Evolutionary conservation across 1,140 invertebrate species (phyloP).

Genomic region (Lepidurus couesii): DNA sequence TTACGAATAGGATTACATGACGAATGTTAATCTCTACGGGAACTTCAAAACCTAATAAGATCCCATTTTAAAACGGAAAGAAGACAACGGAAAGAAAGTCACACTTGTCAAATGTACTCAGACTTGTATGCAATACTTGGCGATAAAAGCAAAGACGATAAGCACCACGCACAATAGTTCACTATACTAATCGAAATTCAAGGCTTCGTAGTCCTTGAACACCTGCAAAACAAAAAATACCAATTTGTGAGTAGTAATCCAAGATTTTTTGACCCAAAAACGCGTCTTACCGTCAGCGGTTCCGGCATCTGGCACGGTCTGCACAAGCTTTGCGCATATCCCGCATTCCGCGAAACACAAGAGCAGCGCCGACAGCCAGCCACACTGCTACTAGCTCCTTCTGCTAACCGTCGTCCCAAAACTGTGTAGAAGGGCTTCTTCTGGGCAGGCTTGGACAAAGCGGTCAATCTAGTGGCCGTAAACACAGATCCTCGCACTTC

Average conservation of each 20-base stretch:
- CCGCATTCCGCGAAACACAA: background rate
- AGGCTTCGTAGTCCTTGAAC: background rate
- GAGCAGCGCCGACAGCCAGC: background rate
- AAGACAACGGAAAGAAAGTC: too few relatives aligned
- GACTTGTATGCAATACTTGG: conserved; percentile 15
- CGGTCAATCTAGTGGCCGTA: background rate
- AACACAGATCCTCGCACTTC: background rate
- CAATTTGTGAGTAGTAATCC: background rate
- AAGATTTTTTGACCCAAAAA: background rate
- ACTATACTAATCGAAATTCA: background rate
- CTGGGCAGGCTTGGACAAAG: background rate
- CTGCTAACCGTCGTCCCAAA: background rate
- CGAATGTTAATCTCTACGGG: too few relatives aligned
- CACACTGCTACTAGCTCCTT: background rate
- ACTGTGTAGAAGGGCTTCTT: background rate
- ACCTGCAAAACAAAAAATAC: background rate
- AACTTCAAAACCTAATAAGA: too few relatives aligned
- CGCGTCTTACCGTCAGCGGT: background rate
- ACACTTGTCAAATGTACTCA: background rate
- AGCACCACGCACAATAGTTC: background rate
- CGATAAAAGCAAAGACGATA: background rate
- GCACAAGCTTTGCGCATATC: background rate
- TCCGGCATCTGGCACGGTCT: background rate
- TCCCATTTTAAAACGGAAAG: too few relatives aligned
- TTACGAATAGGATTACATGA: too few relatives aligned